phyloP scores from a whole-genome alignment of 1,140 invertebrate genomes.

The Oppia nitens region DNA sequence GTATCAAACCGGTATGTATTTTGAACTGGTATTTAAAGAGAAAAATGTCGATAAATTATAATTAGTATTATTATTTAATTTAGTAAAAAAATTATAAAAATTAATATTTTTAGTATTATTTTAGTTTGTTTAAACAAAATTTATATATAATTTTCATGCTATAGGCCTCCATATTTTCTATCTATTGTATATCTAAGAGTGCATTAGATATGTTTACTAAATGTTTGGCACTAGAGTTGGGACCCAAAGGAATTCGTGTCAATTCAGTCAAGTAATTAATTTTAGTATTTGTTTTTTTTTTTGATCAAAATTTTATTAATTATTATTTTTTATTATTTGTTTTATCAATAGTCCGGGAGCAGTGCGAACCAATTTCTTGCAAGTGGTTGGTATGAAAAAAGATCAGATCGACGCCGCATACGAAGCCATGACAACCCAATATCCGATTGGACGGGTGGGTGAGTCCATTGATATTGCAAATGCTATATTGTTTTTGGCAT shows the following conservation, averaged over 20 bases:
- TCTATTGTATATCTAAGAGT: conserved; percentile 71
- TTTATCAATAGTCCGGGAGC: conserved; percentile 10
- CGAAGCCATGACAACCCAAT: neutral
- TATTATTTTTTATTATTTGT: neutral
- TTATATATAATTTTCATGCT: no score
- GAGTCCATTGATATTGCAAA: conserved; percentile 44
- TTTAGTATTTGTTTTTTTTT: no score
- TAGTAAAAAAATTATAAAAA: neutral
- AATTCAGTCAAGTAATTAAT: conserved; percentile 33
- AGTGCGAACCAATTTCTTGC: conserved; percentile 9
- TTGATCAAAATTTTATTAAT: neutral
- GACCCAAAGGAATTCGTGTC: conserved; percentile 43
- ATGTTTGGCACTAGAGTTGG: conserved; percentile 32
- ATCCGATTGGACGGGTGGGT: conserved; percentile 30
- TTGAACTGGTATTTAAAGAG: no score
- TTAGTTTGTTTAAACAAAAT: no score
- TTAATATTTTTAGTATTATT: no score
- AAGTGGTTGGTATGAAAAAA: neutral
- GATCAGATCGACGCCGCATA: conserved; percentile 3
- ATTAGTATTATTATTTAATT: conserved; percentile 15
- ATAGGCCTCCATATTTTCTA: no score
- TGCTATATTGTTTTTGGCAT: conserved; percentile 74
- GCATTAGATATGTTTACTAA: conserved; percentile 73
- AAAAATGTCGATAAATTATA: no score
- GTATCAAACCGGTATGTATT: conserved; percentile 44